Conservation (phyloP, 2,797 vertebrate species). For the Hydrolagus colliei region DNA sequence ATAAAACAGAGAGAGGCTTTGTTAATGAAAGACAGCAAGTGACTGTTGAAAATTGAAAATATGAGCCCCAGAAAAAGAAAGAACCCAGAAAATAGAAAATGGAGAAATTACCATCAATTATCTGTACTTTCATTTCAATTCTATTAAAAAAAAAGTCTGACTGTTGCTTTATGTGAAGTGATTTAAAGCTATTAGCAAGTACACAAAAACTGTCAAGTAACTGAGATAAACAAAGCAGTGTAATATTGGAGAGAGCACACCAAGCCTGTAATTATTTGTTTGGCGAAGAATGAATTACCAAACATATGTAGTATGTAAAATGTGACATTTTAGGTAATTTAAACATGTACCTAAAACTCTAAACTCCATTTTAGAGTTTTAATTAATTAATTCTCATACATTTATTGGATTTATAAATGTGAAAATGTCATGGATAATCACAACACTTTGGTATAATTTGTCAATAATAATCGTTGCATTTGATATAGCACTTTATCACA, state of each 20-base stretch:
- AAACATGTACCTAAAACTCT: no score
- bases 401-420: not conserved
- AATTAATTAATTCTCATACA: conserved; percentile 1
- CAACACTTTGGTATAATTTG: not conserved
- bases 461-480: no score
- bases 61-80: no score
- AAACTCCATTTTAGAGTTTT: no score
- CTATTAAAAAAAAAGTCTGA: not conserved
- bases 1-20: no score
- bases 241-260: not conserved
- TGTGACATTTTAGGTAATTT: not conserved
- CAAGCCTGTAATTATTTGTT: conserved; percentile 10
- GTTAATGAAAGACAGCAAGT: no score
- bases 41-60: no score
- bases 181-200: not conserved
- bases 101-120: not conserved
- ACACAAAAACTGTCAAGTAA: not conserved
- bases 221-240: not conserved
- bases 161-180: not conserved
- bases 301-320: not conserved
- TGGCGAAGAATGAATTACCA: not conserved
- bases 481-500: no score
- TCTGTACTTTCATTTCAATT: not conserved
- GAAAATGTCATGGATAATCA: not conserved
- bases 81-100: not conserved